Base-by-base conservation (phyloP, 1,140 invertebrate genomes). In the Zaprionus nigranus region DNA sequence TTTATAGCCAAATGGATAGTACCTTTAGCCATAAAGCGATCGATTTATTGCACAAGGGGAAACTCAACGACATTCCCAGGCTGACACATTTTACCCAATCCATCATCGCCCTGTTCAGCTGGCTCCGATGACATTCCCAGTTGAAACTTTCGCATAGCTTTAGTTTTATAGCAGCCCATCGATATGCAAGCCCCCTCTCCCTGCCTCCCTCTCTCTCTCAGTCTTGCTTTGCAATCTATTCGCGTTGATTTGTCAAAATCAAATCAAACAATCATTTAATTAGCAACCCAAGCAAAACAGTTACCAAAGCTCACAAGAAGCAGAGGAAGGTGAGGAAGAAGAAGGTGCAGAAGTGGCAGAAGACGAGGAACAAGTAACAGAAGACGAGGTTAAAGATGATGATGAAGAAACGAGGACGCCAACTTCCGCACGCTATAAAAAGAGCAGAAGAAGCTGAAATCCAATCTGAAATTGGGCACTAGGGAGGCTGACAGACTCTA, bases 241-340 rank as follows among this genome's bases (percentile, higher is more conserved):
- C 64, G 49, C 65, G 71, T 62, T 68, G 68, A 70, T 54, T 67
- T 70, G 73, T 70, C 73, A 75, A 75, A 75, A 75, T 75, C 67
- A 75, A 75, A 75, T 70, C 67, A 75, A 70, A 54, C 81, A 82
- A 83, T 83, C 81, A 84, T 81, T 83, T 83, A 83, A 83, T 83
- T 83, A 84, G 53, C 68, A 34, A 26, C 20, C 22, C 5, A 54
- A 65, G 46, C 34, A 59, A 40, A 46, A 65, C 69, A 58, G 17
- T 15, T 54, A 34, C 49, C 30, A 9, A 9, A 38, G 56, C 36
- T 4, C 11, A 58, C 9, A 24, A 34, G 61, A 58, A 46, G 57
- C 13, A 51, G 54, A 17, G 6, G 22, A 13, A 20, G 56, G n/a
- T 17, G 56, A 22, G 12, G 28, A 46, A 63, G 53, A 17, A 5